Conservation (phyloP, 2,888 invertebrate species). For the Philaethria dido region DNA sequence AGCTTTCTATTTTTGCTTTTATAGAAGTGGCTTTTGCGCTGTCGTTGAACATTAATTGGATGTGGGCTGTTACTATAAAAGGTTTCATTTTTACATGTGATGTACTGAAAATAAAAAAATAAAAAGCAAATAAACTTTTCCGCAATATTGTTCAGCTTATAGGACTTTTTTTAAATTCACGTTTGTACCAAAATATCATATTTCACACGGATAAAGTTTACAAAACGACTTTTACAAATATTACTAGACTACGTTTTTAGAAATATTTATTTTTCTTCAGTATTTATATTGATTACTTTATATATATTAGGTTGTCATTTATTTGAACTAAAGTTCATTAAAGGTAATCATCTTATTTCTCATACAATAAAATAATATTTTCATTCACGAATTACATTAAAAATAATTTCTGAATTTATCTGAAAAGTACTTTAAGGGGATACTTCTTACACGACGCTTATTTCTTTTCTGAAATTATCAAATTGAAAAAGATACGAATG, state of each 20-base stretch:
- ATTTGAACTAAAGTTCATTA: not conserved
- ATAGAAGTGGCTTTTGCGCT: constrained; percentile 14
- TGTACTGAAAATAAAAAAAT: constrained; percentile 9
- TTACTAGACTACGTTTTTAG: too few relatives aligned
- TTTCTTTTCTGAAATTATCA: not conserved
- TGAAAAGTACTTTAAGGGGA: not conserved
- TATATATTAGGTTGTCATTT: too few relatives aligned
- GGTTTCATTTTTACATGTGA: constrained; percentile 11
- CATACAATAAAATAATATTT: not conserved
- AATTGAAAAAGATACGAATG: not conserved
- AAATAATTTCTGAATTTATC: not conserved
- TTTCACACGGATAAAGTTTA: not conserved
- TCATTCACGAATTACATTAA: not conserved
- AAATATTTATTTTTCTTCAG: too few relatives aligned
- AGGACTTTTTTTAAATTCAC: not conserved
- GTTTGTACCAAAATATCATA: not conserved
- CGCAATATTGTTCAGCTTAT: constrained; percentile 1
- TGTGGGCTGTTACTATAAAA: constrained; percentile 13
- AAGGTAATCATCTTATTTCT: not conserved
- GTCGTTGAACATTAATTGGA: constrained; percentile 20
- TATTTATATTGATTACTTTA: too few relatives aligned
- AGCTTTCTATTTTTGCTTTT: constrained; percentile 15
- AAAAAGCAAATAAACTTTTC: constrained; percentile 1
- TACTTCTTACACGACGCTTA: not conserved
- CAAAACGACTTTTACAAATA: not conserved